phyloP scores from a whole-genome alignment of 2,113 vertebrate species.

The Channa argus region DNA sequence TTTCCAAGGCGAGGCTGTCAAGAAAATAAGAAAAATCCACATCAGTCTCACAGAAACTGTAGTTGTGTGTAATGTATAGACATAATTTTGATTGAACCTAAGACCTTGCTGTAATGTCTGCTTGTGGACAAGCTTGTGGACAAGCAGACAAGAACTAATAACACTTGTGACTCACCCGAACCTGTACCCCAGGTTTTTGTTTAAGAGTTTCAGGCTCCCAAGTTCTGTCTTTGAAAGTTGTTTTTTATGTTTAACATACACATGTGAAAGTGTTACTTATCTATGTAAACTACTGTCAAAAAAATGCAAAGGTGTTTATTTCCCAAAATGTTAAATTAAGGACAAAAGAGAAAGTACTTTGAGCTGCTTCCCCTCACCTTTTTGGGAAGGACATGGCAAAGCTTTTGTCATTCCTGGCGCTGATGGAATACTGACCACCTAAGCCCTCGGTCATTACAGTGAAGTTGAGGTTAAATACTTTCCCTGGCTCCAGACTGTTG shows the following conservation, averaged over 20 bases:
- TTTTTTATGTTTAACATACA: too few species aligned
- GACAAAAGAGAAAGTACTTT: neutral
- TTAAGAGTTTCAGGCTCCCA: too few species aligned
- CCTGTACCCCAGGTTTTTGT: neutral
- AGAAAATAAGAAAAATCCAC: neutral
- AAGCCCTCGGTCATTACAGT: slow-evolving; percentile 68
- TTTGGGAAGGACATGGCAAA: slow-evolving; percentile 41
- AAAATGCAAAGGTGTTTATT: neutral
- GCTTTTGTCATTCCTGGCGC: slow-evolving; percentile 68
- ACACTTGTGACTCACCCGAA: neutral
- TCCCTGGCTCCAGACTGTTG: slow-evolving; percentile 74
- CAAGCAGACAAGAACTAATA: too few species aligned
- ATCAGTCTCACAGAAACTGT: neutral
- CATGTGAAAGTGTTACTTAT: too few species aligned
- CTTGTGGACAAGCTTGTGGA: too few species aligned
- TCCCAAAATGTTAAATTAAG: neutral
- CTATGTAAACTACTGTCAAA: too few species aligned
- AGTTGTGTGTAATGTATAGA: too few species aligned
- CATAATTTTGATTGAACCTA: too few species aligned
- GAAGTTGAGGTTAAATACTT: slow-evolving; percentile 59
- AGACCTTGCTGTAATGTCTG: too few species aligned
- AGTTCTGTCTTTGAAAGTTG: too few species aligned
- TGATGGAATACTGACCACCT: slow-evolving; percentile 61
- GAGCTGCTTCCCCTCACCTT: slow-evolving; percentile 48
- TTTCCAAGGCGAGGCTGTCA: slow-evolving; percentile 65